Base-by-base conservation (phyloP, 1,140 invertebrate genomes). In the Chionoecetes opilio region DNA sequence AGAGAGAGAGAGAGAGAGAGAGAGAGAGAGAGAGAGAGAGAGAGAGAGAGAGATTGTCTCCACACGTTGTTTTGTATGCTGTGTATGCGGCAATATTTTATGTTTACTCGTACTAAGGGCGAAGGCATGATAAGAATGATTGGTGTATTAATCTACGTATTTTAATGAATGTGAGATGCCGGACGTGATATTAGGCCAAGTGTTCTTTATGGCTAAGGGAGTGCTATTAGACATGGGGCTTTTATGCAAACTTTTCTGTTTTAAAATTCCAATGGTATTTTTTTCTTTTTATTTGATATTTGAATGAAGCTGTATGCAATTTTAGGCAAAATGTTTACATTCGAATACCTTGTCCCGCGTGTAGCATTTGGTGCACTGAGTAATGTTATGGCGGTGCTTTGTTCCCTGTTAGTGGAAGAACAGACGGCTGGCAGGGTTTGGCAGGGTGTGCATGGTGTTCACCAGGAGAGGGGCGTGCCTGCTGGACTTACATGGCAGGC, bases 21-120 rank as follows among this genome's bases (percentile, higher is more conserved):
- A n/a, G 3, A 26, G 38, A 38, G 35, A 3, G 9, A 34, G n/a
- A 37, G 35, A 37, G 9, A 31, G 29, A 41, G 41, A 87, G 29
- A 87, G 29, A 46, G 29, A 87, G 31, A 31, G 75, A 87, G 38
- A 87, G 35, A 9, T 3, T 46, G 35, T 87, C 29, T 92, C 41
- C 41, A n/a, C 35, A 31, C 82, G 41, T 92, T 63, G 31, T 31
- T 92, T 31, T 92, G 91, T 92, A 82, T 92, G 91, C 63, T 92
- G 91, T 32, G 91, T 92, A 82, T 92, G 32, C 35, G 46, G 26
- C n/a, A 35, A 75, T 75, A 75, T 75, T n/a, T 75, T 75, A 75
- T 75, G 63, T 26, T 75, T 75, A 75, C n/a, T n/a, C n/a, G n/a
- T n/a, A n/a, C 63, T n/a, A 75, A 75, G 63, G 63, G 21, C 26